These are phyloP conservation scores for Scaptodrosophila latifasciaeformis DNA, from an alignment of 2,888 invertebrate species.

Conservation along the genomic window DNA sequence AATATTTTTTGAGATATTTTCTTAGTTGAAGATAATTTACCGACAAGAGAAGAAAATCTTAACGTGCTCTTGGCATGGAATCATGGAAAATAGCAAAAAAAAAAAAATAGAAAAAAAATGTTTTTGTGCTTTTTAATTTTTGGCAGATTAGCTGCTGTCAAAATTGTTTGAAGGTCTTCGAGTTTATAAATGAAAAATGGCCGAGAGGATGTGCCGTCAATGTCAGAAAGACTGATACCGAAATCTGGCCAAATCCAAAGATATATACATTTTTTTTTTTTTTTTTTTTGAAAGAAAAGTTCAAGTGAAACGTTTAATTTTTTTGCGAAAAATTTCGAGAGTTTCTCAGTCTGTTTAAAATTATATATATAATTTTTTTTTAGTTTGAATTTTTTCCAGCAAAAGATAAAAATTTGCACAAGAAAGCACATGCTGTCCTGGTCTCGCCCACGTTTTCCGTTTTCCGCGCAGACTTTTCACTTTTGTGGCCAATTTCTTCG, in stretches of 20 bases:
- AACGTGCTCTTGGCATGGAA: conserved; percentile 18
- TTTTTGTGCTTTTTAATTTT: not conserved
- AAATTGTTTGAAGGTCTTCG: conserved; percentile 36
- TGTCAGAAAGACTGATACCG: conserved; percentile 32
- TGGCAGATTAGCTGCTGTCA: conserved; percentile 49
- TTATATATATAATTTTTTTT: conserved; percentile 37
- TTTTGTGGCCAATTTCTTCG: conserved; percentile 30
- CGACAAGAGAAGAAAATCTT: conserved; percentile 21
- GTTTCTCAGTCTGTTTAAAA: conserved; percentile 36
- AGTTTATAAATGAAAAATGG: conserved; percentile 28
- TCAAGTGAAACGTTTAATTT: not conserved
- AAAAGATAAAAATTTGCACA: conserved; percentile 16
- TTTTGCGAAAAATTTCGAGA: conserved; percentile 1
- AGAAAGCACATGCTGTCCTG: too few species aligned
- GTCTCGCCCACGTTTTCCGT: too few species aligned
- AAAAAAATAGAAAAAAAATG: conserved; percentile 14
- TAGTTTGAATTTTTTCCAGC: conserved; percentile 42
- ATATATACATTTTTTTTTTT: too few species aligned
- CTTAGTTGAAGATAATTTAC: conserved; percentile 39
- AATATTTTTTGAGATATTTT: conserved; percentile 20
- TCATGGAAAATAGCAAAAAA: not conserved
- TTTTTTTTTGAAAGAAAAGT: conserved; percentile 36
- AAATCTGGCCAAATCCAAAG: conserved; percentile 27
- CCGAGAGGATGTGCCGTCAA: conserved; percentile 1
- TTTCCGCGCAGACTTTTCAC: conserved; percentile 64